Conservation (phyloP, 2,113 vertebrate genomes). For the Haemorhous mexicanus region DNA sequence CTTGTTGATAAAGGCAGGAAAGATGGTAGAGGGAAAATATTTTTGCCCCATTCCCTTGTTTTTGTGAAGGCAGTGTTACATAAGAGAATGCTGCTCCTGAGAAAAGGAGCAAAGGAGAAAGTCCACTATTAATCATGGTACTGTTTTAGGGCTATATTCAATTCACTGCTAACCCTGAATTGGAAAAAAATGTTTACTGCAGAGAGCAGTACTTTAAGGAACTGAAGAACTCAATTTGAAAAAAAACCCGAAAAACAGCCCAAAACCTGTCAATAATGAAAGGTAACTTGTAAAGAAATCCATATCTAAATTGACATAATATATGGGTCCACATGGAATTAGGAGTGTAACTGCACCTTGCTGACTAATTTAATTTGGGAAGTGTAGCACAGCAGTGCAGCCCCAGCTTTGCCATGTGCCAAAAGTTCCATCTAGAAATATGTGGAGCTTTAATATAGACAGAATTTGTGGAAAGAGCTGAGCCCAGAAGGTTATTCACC, state of each 20-base stretch:
- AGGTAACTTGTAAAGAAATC: not conserved
- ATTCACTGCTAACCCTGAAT: not conserved
- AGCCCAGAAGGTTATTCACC: not conserved
- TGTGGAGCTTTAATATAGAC: not conserved
- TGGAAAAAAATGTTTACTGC: not conserved
- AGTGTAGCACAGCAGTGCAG: not conserved
- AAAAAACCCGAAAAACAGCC: not conserved
- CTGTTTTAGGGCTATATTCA: not conserved
- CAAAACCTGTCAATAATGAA: not conserved
- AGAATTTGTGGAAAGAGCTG: not conserved
- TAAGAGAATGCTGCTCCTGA: not conserved
- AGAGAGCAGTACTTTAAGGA: not conserved
- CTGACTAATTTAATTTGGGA: not conserved
- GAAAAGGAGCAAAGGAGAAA: not conserved
- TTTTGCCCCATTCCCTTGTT: not conserved
- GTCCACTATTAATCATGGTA: not conserved
- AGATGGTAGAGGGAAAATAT: not conserved
- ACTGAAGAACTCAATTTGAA: not conserved
- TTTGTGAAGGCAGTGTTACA: not conserved
- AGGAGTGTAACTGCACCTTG: not conserved
- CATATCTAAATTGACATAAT: not conserved
- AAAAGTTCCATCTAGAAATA: not conserved
- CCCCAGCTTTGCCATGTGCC: not conserved
- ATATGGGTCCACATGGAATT: not conserved
- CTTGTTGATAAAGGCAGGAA: slow-evolving; percentile 6